Conservation (phyloP, 2,797 vertebrate species). For the Ptychobarbus kaznakovi region DNA sequence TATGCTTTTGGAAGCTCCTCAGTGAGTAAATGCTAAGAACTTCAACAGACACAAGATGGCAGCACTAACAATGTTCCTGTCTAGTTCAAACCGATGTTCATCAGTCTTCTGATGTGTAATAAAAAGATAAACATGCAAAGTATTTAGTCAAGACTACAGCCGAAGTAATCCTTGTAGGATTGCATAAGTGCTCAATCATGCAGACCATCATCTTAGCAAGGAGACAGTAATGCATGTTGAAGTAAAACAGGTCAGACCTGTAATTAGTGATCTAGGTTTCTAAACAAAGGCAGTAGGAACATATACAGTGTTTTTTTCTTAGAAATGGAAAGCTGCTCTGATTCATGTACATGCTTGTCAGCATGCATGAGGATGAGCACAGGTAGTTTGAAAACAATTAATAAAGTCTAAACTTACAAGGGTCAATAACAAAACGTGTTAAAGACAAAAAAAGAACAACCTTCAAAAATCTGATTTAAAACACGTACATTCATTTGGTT, state of each 20-base stretch:
- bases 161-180: background rate
- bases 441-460: background rate
- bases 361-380: background rate
- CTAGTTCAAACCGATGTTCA: background rate
- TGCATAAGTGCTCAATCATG: background rate
- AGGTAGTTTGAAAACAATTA: background rate
- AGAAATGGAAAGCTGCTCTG: background rate
- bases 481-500: background rate
- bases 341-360: background rate
- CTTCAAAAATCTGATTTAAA: background rate
- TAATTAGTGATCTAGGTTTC: background rate
- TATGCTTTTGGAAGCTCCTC: background rate
- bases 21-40: background rate
- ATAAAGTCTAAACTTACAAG: background rate
- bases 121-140: background rate
- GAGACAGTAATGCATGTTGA: background rate
- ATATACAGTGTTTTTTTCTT: background rate
- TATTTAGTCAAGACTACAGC: background rate
- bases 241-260: slow-evolving; percentile 31
- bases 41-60: slow-evolving; percentile 34
- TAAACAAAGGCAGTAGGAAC: background rate
- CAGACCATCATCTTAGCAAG: background rate
- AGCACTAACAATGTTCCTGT: background rate
- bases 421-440: background rate
- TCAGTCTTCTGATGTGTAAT: background rate